Conservation (phyloP, 2,113 vertebrate species). For the Lucifuga dentata region DNA sequence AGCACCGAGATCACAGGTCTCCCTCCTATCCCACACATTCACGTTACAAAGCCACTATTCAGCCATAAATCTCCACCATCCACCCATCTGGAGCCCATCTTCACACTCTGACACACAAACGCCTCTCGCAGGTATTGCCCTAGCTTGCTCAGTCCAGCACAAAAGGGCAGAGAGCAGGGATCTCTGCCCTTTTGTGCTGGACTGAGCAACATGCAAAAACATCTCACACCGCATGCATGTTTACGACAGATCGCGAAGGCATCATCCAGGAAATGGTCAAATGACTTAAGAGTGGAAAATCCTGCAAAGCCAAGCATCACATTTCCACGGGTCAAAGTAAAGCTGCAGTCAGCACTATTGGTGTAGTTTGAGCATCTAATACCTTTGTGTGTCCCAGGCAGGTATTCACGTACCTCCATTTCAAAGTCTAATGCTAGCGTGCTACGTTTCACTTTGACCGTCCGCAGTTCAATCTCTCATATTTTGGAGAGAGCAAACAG, state of each 20-base stretch:
- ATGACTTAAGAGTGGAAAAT: conserved; percentile 30
- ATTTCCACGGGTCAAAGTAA: conserved; percentile 26
- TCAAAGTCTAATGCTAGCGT: conserved; percentile 5
- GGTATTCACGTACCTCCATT: conserved; percentile 23
- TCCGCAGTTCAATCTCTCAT: conserved; percentile 11
- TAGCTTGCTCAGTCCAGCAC: conserved; percentile 43
- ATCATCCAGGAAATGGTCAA: conserved; percentile 18
- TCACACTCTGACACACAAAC: conserved; percentile 56
- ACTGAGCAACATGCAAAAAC: background rate
- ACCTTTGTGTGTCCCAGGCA: conserved; percentile 30
- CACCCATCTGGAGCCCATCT: conserved; percentile 80
- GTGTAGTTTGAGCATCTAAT: conserved; percentile 14
- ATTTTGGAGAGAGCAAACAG: conserved; percentile 57
- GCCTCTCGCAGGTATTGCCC: conserved; percentile 53
- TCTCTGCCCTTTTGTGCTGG: conserved; percentile 33
- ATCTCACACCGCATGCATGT: background rate
- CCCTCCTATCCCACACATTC: conserved; percentile 58
- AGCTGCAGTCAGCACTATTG: background rate
- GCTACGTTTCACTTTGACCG: conserved; percentile 52
- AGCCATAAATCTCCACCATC: conserved; percentile 65
- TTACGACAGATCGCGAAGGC: background rate
- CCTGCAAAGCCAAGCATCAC: conserved; percentile 15
- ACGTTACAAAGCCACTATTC: conserved; percentile 73
- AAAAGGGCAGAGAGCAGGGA: conserved; percentile 16
- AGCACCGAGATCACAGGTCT: conserved; percentile 45